phyloP scores from a whole-genome alignment of 2,113 vertebrate genomes.

The Paratilapia polleni region DNA sequence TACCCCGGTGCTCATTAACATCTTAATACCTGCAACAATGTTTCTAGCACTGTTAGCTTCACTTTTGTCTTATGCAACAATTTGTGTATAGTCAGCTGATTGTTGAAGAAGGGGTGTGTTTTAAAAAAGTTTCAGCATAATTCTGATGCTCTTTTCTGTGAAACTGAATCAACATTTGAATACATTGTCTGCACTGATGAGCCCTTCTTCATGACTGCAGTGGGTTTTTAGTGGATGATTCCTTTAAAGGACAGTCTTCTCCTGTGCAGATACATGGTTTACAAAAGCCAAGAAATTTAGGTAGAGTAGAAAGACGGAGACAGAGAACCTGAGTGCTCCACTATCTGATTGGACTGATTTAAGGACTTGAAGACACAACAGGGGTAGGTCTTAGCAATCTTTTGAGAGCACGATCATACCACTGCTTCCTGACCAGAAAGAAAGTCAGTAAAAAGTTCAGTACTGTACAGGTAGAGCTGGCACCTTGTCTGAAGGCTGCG shows the following conservation, averaged over 20 bases:
- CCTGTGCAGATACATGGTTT: constrained; percentile 1
- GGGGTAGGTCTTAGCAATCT: constrained; percentile 38
- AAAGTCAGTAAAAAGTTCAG: constrained; percentile 2
- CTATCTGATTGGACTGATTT: constrained; percentile 69
- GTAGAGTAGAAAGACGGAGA: constrained; percentile 4
- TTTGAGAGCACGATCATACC: constrained; percentile 39
- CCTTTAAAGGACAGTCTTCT: constrained; percentile 32
- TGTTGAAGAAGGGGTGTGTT: neutral
- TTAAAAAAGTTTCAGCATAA: neutral
- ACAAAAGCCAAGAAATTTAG: constrained; percentile 31
- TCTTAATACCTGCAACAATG: neutral
- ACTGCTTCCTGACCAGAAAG: constrained; percentile 30
- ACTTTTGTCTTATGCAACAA: neutral
- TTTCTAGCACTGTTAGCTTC: neutral
- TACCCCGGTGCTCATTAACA: neutral
- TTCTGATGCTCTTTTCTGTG: neutral
- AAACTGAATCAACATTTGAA: neutral
- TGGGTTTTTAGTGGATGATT: neutral
- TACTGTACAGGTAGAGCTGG: constrained; percentile 58
- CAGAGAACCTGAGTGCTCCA: constrained; percentile 46
- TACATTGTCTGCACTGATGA: neutral
- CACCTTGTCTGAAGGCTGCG: constrained; percentile 46
- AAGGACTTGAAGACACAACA: constrained; percentile 30
- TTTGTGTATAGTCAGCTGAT: neutral
- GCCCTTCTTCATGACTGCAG: neutral